Conservation (phyloP, 2,888 invertebrate species). For the Drosophila subquinaria region DNA sequence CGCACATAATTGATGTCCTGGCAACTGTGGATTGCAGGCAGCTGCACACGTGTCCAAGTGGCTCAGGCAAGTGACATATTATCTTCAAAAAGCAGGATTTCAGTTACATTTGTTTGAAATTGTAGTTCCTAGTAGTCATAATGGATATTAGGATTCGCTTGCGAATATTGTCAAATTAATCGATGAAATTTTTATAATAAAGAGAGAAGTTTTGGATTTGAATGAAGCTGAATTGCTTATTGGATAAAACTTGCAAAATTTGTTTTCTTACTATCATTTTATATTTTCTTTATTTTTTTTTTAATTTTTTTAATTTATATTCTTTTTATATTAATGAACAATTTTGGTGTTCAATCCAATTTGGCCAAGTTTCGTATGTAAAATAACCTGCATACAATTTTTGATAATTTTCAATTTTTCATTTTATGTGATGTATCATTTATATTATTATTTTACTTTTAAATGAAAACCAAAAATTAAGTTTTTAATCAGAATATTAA, state of each 20-base stretch:
- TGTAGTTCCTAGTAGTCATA: conserved; percentile 9
- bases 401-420: too few species aligned
- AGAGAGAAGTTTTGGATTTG: too few species aligned
- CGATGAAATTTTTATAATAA: background rate
- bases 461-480: too few species aligned
- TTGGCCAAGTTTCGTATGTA: too few species aligned
- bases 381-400: too few species aligned
- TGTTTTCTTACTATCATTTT: background rate
- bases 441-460: too few species aligned
- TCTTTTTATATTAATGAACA: too few species aligned
- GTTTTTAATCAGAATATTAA: too few species aligned
- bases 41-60: conserved; percentile 24
- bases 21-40: conserved; percentile 38
- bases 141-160: background rate
- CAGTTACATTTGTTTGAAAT: conserved; percentile 32
- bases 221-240: too few species aligned
- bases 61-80: conserved; percentile 36
- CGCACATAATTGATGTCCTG: conserved; percentile 71
- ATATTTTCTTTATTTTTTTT: background rate
- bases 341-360: too few species aligned
- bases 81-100: conserved; percentile 41
- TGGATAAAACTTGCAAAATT: background rate
- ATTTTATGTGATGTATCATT: too few species aligned
- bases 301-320: too few species aligned
- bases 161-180: conserved; percentile 5